Percentiles rank a stretch among this genome's conserved stretches.
phyloP scores from a whole-genome alignment of 2,888 invertebrate genomes.

The Chaetogeoica ovagalla region DNA sequence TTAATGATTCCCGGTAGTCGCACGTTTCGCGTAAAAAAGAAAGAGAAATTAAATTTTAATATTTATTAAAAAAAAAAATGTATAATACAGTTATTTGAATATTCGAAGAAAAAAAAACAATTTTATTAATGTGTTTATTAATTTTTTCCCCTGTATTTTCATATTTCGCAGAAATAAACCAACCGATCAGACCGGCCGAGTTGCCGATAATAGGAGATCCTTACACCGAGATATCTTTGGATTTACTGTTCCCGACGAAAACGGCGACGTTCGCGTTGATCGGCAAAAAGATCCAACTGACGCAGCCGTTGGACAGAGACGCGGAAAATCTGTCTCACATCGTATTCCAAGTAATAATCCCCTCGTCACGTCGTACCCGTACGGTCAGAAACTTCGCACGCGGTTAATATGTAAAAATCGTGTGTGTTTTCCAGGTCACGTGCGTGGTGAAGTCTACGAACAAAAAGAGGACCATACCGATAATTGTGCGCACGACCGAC shows the following conservation, averaged over 20 bases:
- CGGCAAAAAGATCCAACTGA: slow-evolving; percentile 77
- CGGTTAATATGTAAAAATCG: not conserved
- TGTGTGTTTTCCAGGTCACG: slow-evolving; percentile 72
- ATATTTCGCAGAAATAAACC: slow-evolving; percentile 71
- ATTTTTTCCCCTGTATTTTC: no score
- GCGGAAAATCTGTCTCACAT: slow-evolving; percentile 83
- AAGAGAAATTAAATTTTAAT: no score
- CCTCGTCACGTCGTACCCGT: not conserved
- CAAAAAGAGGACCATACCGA: slow-evolving; percentile 81
- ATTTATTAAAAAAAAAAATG: no score
- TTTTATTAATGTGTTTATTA: no score
- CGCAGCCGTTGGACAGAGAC: slow-evolving; percentile 82
- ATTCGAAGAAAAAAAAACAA: no score
- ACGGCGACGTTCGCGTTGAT: slow-evolving; percentile 77
- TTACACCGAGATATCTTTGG: slow-evolving; percentile 74
- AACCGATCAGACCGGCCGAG: slow-evolving; percentile 77
- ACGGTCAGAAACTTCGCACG: no score
- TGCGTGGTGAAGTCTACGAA: slow-evolving; percentile 79
- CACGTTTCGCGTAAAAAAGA: no score
- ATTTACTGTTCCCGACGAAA: slow-evolving; percentile 79
- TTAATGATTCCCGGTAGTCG: no score
- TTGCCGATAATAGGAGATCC: slow-evolving; percentile 84
- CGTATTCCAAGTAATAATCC: slow-evolving; percentile 83
- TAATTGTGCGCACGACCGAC: slow-evolving; percentile 86
- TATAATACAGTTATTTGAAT: no score